Base-by-base conservation (phyloP, 2,113 vertebrate genomes). In the Daboia siamensis region DNA sequence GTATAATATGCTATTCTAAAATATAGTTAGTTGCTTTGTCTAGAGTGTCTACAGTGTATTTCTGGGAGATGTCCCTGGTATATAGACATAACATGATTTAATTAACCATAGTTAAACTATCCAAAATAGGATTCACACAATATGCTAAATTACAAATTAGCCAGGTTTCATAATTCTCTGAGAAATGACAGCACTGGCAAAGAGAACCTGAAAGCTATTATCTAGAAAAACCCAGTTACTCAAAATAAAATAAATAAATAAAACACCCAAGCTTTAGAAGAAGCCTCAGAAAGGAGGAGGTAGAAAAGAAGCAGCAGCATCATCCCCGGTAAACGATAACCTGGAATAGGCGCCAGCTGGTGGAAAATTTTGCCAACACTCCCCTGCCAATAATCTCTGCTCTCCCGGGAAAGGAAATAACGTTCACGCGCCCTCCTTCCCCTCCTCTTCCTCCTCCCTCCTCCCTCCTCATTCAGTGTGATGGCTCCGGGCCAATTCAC, bases 341-440 rank as follows among this genome's bases (percentile, higher is more conserved):
- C 46, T 88, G 90, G 90, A 69, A 91, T 12, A 44, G 93, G 87
- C 74, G 24, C 90, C 90, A 89, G 90, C 86, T 91, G 87, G 87
- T 26, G 21, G 54, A 23, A 26, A 29, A 33, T 56, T 2, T 56
- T 86, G 87, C 93, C 87, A 90, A 24, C 24, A n/a, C 87, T 86
- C 87, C 48, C 80, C 56, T 91, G 90, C 93, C 93, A 84, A 48
- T 5, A 74, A 51, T n/a, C 86, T 46, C 86, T 57, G 56, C 17
- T 13, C 87, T 91, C 74, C 74, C 56, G 33, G 90, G 74, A 69
- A 48, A 91, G 61, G 44, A 93, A 69, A 51, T 56, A 10, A 48
- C 57, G 85, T 8, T 51, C 48, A 8, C 29, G 20, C 89, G 29
- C 33, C 3, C 80, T 0, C 88, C 55, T 11, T n/a, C 64, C 13